Evolutionary conservation across 2,888 invertebrate species (phyloP).

Genomic region (Antheraea yamamai): DNA sequence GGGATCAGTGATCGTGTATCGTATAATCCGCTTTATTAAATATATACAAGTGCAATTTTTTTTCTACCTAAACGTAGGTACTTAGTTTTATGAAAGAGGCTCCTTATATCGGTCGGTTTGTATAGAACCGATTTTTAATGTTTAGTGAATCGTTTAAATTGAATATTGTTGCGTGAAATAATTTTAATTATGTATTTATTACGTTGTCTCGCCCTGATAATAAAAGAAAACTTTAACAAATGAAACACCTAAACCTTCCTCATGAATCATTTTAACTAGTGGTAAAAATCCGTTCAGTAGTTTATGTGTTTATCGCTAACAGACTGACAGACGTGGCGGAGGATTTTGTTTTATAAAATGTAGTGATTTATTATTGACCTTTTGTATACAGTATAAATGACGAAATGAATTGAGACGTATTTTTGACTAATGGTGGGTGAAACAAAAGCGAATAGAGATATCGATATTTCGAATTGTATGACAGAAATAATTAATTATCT

Average conservation of each 20-base stretch:
- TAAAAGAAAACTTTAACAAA: too few species aligned
- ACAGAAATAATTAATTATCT: background rate
- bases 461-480: background rate
- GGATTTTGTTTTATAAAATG: too few species aligned
- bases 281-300: too few species aligned
- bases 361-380: too few species aligned
- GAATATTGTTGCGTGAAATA: slow-evolving; percentile 7
- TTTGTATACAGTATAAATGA: background rate
- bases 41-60: slow-evolving; percentile 44
- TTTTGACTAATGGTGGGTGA: background rate
- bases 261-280: too few species aligned
- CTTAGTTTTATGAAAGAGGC: slow-evolving; percentile 27
- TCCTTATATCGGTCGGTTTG: slow-evolving; percentile 12
- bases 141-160: background rate
- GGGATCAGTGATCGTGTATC: slow-evolving; percentile 82
- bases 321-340: too few species aligned
- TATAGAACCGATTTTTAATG: background rate
- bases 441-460: too few species aligned
- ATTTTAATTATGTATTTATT: too few species aligned
- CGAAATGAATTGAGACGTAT: background rate
- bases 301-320: too few species aligned
- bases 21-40: slow-evolving; percentile 21
- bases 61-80: slow-evolving; percentile 38
- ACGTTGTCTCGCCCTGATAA: too few species aligned
- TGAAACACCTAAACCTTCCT: too few species aligned